Percentiles rank a stretch among this genome's conserved stretches.
These are phyloP conservation scores for Hipposideros armiger DNA, from an alignment of 2,113 vertebrate species.

Conservation along the genomic window DNA sequence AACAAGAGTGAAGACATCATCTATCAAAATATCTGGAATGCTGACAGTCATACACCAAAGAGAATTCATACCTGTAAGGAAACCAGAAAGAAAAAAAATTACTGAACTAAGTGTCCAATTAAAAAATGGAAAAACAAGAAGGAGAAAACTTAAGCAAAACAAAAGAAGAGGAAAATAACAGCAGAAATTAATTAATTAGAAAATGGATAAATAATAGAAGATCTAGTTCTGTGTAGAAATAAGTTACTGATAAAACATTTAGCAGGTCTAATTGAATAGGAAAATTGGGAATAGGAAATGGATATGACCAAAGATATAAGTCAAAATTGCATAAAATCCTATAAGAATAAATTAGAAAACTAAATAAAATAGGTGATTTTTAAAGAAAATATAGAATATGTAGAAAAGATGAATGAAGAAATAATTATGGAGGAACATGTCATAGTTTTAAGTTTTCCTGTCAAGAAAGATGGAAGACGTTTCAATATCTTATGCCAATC, in stretches of 20 bases:
- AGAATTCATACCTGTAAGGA: background rate
- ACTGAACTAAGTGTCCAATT: background rate
- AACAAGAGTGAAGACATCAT: background rate
- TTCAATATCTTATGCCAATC: background rate
- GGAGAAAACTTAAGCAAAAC: background rate
- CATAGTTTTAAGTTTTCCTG: background rate
- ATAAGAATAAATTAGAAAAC: background rate
- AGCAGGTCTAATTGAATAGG: background rate
- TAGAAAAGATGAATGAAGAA: background rate
- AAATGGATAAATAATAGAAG: background rate
- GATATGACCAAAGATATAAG: background rate
- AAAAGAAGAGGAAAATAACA: background rate
- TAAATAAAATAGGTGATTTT: background rate
- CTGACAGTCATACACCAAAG: background rate
- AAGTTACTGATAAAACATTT: background rate
- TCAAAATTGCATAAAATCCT: background rate
- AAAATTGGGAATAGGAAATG: background rate
- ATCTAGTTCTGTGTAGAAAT: background rate
- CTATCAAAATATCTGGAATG: background rate
- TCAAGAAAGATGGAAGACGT: background rate
- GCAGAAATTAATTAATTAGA: background rate
- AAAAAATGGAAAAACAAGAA: background rate
- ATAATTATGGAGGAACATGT: background rate
- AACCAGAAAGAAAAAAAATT: background rate
- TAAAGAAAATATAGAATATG: background rate